phyloP scores from a whole-genome alignment of 2,888 invertebrate genomes.

The Macrophya alboannulata region DNA sequence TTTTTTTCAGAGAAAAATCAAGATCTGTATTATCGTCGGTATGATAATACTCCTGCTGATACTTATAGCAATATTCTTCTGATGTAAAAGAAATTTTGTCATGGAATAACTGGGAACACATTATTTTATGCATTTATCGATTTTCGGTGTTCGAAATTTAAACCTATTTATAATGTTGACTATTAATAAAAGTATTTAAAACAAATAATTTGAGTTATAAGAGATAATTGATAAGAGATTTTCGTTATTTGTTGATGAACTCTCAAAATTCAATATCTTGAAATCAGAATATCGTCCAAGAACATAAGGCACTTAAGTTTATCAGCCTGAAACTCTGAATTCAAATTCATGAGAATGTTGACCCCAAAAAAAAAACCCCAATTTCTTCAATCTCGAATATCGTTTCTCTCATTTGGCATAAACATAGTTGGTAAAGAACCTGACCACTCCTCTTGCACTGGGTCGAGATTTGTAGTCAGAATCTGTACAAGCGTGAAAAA shows the following conservation, averaged over 20 bases:
- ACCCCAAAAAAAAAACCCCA: not conserved
- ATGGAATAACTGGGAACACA: not conserved
- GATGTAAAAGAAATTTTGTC: constrained; percentile 59
- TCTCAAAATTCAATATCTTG: not conserved
- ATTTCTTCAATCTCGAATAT: not conserved
- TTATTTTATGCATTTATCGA: not conserved
- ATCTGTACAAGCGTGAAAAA: constrained; percentile 89
- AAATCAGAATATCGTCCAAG: not conserved
- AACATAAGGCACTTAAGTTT: not conserved
- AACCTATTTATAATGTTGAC: not conserved
- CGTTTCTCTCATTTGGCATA: constrained; percentile 62
- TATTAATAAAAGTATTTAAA: constrained; percentile 18
- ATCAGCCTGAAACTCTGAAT: not conserved
- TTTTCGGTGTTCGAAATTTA: not conserved
- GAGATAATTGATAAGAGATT: not conserved
- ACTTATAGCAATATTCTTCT: constrained; percentile 71
- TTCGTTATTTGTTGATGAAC: not conserved
- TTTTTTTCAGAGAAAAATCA: constrained; percentile 79
- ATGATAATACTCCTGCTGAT: constrained; percentile 74
- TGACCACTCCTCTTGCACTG: constrained; percentile 82
- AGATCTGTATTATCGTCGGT: constrained; percentile 73
- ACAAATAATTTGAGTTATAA: not conserved
- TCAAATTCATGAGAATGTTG: not conserved
- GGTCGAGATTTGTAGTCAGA: constrained; percentile 83
- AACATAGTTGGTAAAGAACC: constrained; percentile 78